Evolutionary conservation across 2,797 vertebrate genomes (phyloP).

Genomic region (Pseudomugil gertrudae): DNA sequence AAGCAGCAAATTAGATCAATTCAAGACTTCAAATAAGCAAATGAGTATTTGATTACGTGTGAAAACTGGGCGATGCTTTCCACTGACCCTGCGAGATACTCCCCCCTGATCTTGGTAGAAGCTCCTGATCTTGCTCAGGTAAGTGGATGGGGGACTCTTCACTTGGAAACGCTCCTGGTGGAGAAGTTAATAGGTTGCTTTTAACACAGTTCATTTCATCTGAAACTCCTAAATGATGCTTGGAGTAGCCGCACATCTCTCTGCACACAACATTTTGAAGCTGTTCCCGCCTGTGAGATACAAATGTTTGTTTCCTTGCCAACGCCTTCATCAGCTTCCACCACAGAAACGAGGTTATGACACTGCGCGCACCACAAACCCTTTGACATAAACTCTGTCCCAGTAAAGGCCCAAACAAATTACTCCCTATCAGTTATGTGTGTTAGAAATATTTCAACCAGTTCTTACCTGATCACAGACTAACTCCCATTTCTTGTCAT

Average conservation of each 20-base stretch:
- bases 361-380: conserved; percentile 15
- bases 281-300: conserved; percentile 24
- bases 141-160: conserved; percentile 92
- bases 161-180: conserved; percentile 95
- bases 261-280: neutral
- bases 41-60: neutral
- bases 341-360: conserved; percentile 42
- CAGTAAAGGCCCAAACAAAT: neutral
- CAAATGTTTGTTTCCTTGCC: conserved; percentile 62
- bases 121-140: conserved; percentile 93
- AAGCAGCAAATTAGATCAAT: conserved; percentile 14
- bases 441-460: neutral
- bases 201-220: neutral
- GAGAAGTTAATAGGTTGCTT: conserved; percentile 6
- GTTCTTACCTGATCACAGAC: conserved; percentile 91
- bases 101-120: conserved; percentile 92
- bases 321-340: conserved; percentile 36
- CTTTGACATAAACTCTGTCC: conserved; percentile 17
- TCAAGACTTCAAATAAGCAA: conserved; percentile 15
- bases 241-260: neutral
- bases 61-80: neutral
- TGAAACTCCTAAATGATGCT: neutral
- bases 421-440: neutral
- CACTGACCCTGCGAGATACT: conserved; percentile 88
- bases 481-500: conserved; percentile 98